Evolutionary conservation across 2,888 invertebrate species (phyloP).

Genomic region (Ecliptopera silaceata): DNA sequence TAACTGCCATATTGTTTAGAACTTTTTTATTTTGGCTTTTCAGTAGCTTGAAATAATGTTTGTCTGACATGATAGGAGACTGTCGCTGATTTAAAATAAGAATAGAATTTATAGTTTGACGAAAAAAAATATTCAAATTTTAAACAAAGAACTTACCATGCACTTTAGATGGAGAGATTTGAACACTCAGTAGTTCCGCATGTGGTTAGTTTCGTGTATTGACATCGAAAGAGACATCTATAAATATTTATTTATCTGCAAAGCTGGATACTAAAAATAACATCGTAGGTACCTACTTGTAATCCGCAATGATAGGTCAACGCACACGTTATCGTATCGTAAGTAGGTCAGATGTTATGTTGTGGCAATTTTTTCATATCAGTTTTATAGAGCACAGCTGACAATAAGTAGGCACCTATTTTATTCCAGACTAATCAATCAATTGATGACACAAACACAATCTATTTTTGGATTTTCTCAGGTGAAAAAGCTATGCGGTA

Average conservation of each 20-base stretch:
- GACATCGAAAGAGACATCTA: slow-evolving; percentile 67
- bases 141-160: slow-evolving; percentile 75
- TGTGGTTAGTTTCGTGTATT: slow-evolving; percentile 51
- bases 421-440: slow-evolving; percentile 26
- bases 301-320: slow-evolving; percentile 81
- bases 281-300: slow-evolving; percentile 57
- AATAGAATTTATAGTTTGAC: background rate
- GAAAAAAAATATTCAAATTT: slow-evolving; percentile 34
- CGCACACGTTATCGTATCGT: slow-evolving; percentile 70
- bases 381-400: slow-evolving; percentile 39
- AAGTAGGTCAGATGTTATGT: slow-evolving; percentile 71
- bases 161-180: slow-evolving; percentile 48
- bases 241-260: slow-evolving; percentile 81
- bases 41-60: too few relatives aligned
- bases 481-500: slow-evolving; percentile 65
- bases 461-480: slow-evolving; percentile 49
- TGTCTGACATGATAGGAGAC: too few relatives aligned
- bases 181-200: slow-evolving; percentile 45
- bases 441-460: slow-evolving; percentile 33
- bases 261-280: slow-evolving; percentile 81
- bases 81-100: too few relatives aligned
- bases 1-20: too few relatives aligned
- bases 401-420: background rate
- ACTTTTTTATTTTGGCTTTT: too few relatives aligned
- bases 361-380: slow-evolving; percentile 57